Percentiles rank a stretch among this genome's conserved stretches.
These are phyloP conservation scores for Syrrhaptes paradoxus DNA, from an alignment of 2,113 vertebrate genomes.

Conservation along the genomic window DNA sequence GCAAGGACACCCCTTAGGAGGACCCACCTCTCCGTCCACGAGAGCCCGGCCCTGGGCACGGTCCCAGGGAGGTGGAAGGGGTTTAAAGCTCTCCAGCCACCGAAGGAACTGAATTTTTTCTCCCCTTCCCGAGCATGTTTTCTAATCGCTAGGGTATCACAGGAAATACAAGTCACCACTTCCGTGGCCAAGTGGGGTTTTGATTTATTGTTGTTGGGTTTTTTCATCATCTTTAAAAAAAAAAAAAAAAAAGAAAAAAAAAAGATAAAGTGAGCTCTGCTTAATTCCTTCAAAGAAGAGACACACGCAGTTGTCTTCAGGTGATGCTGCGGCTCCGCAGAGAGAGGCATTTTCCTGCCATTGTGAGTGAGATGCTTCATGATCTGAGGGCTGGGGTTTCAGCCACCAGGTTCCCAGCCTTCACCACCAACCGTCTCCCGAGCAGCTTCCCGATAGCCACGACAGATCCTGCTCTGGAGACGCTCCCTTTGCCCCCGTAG, in stretches of 20 bases:
- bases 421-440: neutral
- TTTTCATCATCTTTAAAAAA: too few species aligned
- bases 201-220: neutral
- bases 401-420: neutral
- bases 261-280: neutral
- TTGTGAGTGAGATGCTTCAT: neutral
- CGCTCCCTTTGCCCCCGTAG: neutral
- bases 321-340: neutral
- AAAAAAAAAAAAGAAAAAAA: too few species aligned
- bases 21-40: fast-evolving
- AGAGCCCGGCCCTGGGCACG: fast-evolving
- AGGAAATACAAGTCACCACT: neutral
- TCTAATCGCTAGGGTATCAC: neutral
- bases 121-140: neutral
- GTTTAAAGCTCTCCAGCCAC: neutral
- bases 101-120: neutral
- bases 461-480: neutral
- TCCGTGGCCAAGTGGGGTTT: neutral
- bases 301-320: neutral
- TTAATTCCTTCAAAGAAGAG: neutral
- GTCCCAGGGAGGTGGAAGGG: neutral
- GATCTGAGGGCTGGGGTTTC: neutral
- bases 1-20: neutral
- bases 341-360: neutral
- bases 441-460: fast-evolving